Percentiles rank a stretch among this genome's conserved stretches.
Conservation (phyloP, 2,888 invertebrate genomes). For the Trissolcus brochymenae region DNA sequence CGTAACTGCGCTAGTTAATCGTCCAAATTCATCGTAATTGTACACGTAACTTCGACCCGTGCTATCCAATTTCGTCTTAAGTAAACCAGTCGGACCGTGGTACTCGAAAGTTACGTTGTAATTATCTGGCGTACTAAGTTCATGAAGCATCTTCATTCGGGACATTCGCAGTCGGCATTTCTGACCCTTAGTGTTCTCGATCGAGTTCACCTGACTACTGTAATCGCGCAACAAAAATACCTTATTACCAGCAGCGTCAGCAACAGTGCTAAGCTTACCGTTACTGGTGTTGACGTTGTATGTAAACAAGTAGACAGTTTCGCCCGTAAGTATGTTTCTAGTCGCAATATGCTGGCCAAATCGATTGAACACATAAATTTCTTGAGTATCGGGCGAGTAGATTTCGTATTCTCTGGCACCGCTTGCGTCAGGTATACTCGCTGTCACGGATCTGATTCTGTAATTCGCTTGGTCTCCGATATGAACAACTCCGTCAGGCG, state of each 20-base stretch:
- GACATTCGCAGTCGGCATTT: slow-evolving; percentile 94
- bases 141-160: slow-evolving; percentile 93
- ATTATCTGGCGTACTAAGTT: slow-evolving; percentile 93
- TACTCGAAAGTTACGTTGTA: slow-evolving; percentile 96
- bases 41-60: slow-evolving; percentile 94
- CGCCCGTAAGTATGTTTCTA: slow-evolving; percentile 95
- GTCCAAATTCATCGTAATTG: slow-evolving; percentile 95
- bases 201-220: slow-evolving; percentile 92
- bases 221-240: slow-evolving; percentile 90
- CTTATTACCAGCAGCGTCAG: slow-evolving; percentile 94
- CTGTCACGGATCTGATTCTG: slow-evolving; percentile 91
- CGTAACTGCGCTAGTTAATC: slow-evolving; percentile 92
- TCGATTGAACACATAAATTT: slow-evolving; percentile 93
- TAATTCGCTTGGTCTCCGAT: slow-evolving; percentile 97
- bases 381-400: slow-evolving; percentile 95
- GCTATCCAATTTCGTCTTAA: slow-evolving; percentile 92
- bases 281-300: slow-evolving; percentile 98
- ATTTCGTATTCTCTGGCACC: slow-evolving; percentile 93
- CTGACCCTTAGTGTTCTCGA: slow-evolving; percentile 95
- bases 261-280: slow-evolving; percentile 94
- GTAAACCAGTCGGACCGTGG: slow-evolving; percentile 90
- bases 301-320: slow-evolving; percentile 93
- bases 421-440: slow-evolving; percentile 91
- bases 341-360: slow-evolving; percentile 97
- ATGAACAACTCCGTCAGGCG: slow-evolving; percentile 95